Base-by-base conservation (phyloP, 2,797 vertebrate genomes). In the Antrozous pallidus region DNA sequence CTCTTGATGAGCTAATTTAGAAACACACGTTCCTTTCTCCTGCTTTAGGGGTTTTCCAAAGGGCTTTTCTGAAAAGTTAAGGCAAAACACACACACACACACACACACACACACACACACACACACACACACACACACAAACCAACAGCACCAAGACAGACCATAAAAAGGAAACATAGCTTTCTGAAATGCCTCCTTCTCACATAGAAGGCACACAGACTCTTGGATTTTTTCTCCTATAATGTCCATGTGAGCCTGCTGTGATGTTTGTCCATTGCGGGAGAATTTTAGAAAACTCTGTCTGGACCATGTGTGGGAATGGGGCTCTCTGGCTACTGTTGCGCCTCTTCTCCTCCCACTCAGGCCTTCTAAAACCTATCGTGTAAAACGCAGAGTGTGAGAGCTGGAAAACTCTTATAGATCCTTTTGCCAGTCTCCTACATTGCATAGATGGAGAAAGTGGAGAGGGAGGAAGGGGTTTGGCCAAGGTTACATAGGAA, bases 21-120 rank as follows among this genome's bases (percentile, higher is more conserved):
- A 95, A 93, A 93, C 45, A 84, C 70, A 71, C 54, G 65, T 85
- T 94, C 31, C 63, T 79, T 87, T 71, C 36, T 89, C 67, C 54
- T 67, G 67, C 28, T 77, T 90, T 83, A 89, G 93, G 93, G 95
- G 58, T 63, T 97, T 97, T 96, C 90, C 95, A 94, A 82, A 96
- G 93, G 93, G 36, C 22, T 96, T 97, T 96, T 97, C 80, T 93
- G 70, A 93, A 94, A 93, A 93, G 38, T 92, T 93, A 73, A 91
- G 24, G 92, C 22, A 83, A 73, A 67, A 42, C n/a, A n/a, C n/a
- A n/a, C n/a, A n/a, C n/a, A 33, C 56, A 42, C 16, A 70, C 49
- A 51, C 0, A 22, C 51, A 54, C 18, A 54, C 51, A 54, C 51
- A 22, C 51, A 22, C 51, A 86, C 65, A 45, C 16, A 70, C 51